These are phyloP conservation scores for Nipponia nippon DNA, from an alignment of 2,113 vertebrate genomes.

Conservation along the genomic window DNA sequence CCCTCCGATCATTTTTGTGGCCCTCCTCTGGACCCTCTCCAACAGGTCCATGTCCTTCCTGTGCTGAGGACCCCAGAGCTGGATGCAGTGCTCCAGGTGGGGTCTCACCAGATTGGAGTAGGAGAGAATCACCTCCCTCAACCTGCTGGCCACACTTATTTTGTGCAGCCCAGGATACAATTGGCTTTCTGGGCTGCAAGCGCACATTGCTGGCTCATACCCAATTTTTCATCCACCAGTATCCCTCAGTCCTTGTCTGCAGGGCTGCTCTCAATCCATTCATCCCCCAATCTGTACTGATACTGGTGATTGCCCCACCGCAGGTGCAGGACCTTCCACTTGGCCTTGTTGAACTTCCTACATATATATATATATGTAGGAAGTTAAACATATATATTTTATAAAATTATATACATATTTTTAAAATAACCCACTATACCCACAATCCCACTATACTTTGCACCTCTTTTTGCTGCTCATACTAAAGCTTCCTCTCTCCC, in stretches of 20 bases:
- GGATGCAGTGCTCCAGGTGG: background rate
- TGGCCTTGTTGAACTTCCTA: background rate
- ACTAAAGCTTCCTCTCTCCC: background rate
- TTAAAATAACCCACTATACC: background rate
- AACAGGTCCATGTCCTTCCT: background rate
- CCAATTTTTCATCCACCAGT: background rate
- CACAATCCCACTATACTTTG: background rate
- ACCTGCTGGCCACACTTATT: background rate
- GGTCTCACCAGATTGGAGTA: rapidly evolving
- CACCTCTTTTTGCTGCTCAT: background rate
- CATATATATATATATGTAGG: no score
- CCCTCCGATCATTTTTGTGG: background rate
- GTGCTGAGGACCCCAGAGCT: background rate
- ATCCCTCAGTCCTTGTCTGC: background rate
- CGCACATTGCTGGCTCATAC: background rate
- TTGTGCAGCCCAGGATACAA: background rate
- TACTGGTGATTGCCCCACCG: background rate
- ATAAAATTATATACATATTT: background rate
- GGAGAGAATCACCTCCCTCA: background rate
- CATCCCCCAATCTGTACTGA: background rate
- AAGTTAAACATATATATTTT: background rate
- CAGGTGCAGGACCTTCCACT: background rate
- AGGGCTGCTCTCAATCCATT: background rate
- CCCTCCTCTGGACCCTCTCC: background rate
- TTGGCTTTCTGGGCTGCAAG: background rate